Percentiles rank a stretch among this genome's conserved stretches.
phyloP scores from a whole-genome alignment of 2,797 vertebrate genomes.

The Melanotaenia pygmaea region DNA sequence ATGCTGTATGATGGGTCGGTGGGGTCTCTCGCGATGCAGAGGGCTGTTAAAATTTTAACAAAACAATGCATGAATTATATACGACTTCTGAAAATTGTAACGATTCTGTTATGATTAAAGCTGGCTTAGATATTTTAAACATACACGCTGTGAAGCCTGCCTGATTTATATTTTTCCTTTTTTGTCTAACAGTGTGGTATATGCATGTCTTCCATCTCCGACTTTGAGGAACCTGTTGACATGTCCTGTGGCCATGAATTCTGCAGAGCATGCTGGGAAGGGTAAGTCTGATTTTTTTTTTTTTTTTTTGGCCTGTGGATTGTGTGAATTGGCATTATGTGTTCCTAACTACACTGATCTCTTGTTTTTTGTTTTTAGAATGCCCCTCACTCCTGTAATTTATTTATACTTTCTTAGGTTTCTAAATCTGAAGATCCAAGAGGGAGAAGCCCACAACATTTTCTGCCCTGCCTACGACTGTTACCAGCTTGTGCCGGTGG shows the following conservation, averaged over 20 bases:
- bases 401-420: slow-evolving; percentile 83
- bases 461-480: slow-evolving; percentile 98
- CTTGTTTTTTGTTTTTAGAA: background rate
- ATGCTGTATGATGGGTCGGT: too few species aligned
- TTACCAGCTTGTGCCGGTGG: slow-evolving; percentile 98
- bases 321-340: background rate
- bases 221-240: slow-evolving; percentile 97
- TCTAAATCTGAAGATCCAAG: slow-evolving; percentile 98
- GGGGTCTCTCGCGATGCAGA: too few species aligned
- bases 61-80: background rate
- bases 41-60: background rate
- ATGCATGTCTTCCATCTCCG: slow-evolving; percentile 95
- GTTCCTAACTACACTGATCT: background rate
- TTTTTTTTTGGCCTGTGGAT: background rate
- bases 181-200: slow-evolving; percentile 90
- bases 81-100: slow-evolving; percentile 8
- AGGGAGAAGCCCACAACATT: slow-evolving; percentile 99
- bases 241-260: slow-evolving; percentile 98
- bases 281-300: slow-evolving; percentile 81
- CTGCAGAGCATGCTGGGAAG: slow-evolving; percentile 98
- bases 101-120: background rate
- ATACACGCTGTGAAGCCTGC: background rate
- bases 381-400: background rate
- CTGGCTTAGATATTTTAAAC: background rate
- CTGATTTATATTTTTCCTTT: slow-evolving; percentile 1